Base-by-base conservation (phyloP, 2,797 vertebrate species). In the Menidia menidia region DNA sequence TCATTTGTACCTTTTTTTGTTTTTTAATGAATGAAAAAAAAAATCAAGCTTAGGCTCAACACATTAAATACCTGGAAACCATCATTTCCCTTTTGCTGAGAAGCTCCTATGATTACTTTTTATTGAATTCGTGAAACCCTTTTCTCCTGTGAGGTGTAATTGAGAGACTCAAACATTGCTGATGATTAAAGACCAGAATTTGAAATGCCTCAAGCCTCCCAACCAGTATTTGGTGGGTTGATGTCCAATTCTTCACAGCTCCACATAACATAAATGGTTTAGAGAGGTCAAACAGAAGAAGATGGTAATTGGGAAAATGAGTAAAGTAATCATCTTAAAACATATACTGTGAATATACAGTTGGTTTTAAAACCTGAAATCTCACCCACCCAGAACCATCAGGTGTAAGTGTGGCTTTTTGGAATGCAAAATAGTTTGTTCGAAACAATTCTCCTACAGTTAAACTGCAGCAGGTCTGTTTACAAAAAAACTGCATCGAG, bases 401-500 rank as follows among this genome's bases (percentile, higher is more conserved):
- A 51, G 71, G 80, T 1, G 65, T 60, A 55, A 60, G 68, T 67
- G 68, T 71, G 77, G 75, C 11, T 75, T 79, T 58, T 64, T 48
- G 18, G 52, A 64, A 60, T 80, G 51, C 50, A 71, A 59, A 69
- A 55, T n/a, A 48, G 15, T 48, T 47, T 53, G 19, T 64, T 64
- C 32, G 57, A 52, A 73, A 72, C 44, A 60, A 69, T 59, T 53
- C 68, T 11, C 41, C 74, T 55, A 60, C 68, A 64, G 47, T 58
- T 68, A 45, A 71, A 56, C 10, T 59, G 55, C 62, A 66, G 60
- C 42, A 11, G 61, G 81, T 84, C 67, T 43, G 64, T 78, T 77
- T 82, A 69, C 13, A 79, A 77, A 84, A 58, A 81, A 81, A 64
- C 75, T 73, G 71, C 50, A 56, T 55, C 72, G 58, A 57, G 67